Conservation (phyloP, 2,113 vertebrate genomes). For the Heterotis niloticus region DNA sequence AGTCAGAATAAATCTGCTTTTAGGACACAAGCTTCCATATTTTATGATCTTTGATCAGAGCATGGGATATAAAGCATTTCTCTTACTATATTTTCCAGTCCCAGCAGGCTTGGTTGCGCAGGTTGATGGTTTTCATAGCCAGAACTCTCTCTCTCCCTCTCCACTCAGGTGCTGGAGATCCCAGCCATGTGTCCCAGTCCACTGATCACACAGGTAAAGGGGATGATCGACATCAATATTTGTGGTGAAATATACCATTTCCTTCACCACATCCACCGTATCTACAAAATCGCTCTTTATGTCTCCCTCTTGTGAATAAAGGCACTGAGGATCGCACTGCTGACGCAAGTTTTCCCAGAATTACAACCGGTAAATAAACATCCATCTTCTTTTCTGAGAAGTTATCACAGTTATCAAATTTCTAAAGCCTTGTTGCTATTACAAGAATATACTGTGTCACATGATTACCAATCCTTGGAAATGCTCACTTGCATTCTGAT, state of each 20-base stretch:
- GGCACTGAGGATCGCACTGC: constrained; percentile 18
- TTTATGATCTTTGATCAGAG: neutral
- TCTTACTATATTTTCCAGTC: neutral
- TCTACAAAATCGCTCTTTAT: neutral
- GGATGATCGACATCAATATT: neutral
- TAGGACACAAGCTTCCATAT: neutral
- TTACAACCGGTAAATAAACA: constrained; percentile 22
- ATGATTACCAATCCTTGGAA: neutral
- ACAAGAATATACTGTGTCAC: too few relatives aligned
- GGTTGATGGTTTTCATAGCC: neutral
- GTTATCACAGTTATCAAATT: too few relatives aligned
- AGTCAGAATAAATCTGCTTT: neutral
- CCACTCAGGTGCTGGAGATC: constrained; percentile 5
- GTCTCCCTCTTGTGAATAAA: constrained; percentile 13
- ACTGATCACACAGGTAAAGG: constrained; percentile 31
- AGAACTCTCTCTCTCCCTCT: neutral
- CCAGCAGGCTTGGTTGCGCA: neutral
- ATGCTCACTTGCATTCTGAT: neutral
- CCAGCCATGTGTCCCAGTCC: constrained; percentile 22
- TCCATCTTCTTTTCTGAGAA: too few relatives aligned
- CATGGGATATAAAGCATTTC: neutral
- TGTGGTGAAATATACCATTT: neutral
- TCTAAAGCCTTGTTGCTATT: too few relatives aligned
- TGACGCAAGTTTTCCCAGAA: neutral
- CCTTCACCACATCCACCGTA: neutral